Evolutionary conservation across 2,797 vertebrate species (phyloP), one percentile per base, ranked within the genome.

Genomic region (Manis javanica): DNA sequence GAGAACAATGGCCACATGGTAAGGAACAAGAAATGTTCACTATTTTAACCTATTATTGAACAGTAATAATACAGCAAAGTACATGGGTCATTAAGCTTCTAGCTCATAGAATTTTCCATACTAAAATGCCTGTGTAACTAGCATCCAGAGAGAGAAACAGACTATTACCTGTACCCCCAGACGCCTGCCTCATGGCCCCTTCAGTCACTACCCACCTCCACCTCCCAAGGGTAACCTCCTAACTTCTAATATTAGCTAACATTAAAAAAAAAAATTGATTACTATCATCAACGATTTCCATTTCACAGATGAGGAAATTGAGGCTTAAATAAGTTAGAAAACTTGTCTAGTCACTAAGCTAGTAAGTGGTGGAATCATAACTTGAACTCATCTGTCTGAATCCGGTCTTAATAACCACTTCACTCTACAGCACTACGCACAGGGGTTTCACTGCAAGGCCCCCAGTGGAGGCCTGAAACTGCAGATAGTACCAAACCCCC

Each of bases 1-100:
- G 34, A 24, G 55, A 55, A 77, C n/a, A 53, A 59, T 4, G 31
- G 63, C 81, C 61, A 16, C 68, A 24, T 0, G 8, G 18, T 26
- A 68, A 87, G 72, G 16, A 71, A 72, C 2, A 46, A 75, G 77
- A 46, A 63, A 29, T 16, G 61, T 12, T 39, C 42, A 49, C 91
- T 55, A n/a, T 51, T 74, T 31, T 61, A 84, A 87, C 42, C 55
- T 90, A 61, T 87, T 63, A 78, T 0, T 42, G 49, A 74, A 79
- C 12, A 29, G 0, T 23, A 84, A 34, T 5, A 57, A 86, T 15
- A 86, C 7, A 85, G 57, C 42, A 42, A 61, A 77, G 68, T 0
- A 39, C n/a, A 61, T 0, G 26, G 61, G 26, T 2, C 19, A 0
- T 46, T 14, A 10, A 26, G 34, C 66, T 55, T 42, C 77, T 0